Percentiles rank a stretch among this genome's conserved stretches.
Evolutionary conservation across 2,113 vertebrate species (phyloP).

Genomic region (Cinclus mexicanus): DNA sequence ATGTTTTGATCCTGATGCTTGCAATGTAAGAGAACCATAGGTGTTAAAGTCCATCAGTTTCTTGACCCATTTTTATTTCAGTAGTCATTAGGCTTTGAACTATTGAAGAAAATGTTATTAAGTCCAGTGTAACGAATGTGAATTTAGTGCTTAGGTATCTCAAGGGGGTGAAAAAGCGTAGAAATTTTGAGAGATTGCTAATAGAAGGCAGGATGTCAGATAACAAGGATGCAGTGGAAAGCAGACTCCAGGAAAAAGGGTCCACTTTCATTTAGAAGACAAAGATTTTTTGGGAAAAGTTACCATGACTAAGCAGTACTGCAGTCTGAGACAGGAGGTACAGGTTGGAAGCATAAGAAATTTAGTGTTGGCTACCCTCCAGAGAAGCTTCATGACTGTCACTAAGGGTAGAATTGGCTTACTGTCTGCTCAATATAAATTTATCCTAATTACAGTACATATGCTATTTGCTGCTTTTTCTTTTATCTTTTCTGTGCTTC

Average conservation of each 20-base stretch:
- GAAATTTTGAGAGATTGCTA: not conserved
- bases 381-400: not conserved
- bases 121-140: not conserved
- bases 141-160: not conserved
- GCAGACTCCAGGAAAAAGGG: not conserved
- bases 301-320: not conserved
- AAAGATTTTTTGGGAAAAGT: not conserved
- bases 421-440: not conserved
- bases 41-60: not conserved
- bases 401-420: not conserved
- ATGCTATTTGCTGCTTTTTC: not conserved
- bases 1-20: not conserved
- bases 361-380: not conserved
- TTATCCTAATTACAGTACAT: not conserved
- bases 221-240: not conserved
- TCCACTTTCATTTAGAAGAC: not conserved
- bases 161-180: not conserved
- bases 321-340: not conserved
- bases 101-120: not conserved
- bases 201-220: not conserved
- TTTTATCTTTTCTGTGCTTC: not conserved
- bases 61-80: not conserved
- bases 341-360: not conserved
- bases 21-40: not conserved
- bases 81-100: not conserved